Evolutionary conservation across 1,140 invertebrate species (phyloP), one percentile per base, ranked within the genome.

Genomic region (Steinernema khuongi): DNA sequence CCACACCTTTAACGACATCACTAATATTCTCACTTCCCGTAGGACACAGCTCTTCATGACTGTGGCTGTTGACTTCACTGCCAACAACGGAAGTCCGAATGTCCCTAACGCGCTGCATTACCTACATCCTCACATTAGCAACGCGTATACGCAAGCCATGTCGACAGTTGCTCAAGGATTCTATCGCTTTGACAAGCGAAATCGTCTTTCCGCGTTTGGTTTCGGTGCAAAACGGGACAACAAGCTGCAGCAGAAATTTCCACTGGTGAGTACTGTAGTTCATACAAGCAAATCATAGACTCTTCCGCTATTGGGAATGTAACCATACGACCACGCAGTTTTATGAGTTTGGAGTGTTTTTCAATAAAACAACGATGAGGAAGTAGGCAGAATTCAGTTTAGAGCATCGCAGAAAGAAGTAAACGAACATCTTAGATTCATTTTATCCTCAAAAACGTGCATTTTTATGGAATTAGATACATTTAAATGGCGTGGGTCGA

Each of bases 81-180:
- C 80, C 1, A 81, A 80, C 31, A 80, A 80, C 72, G 79, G 79
- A 26, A 78, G 80, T 7, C 79, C 73, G n/a, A 77, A 79, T 44
- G 74, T 60, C 14, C 74, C 74, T 11, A 69, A 78, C 67, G 79
- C 79, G 22, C 71, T 80, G 17, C 80, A 80, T 73, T 80, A 68
- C 66, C 70, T 80, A 22, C 80, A 80, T 36, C 79, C 79, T n/a
- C 78, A 81, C 60, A 28, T 31, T 29, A 30, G 44, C 14, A 80
- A 77, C 36, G 28, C 60, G 7, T 80, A 80, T 31, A 44, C 26
- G 22, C 14, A 74, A n/a, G 79, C 76, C n/a, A 43, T 80, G 33
- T 30, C 26, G 22, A 36, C 36, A 1, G 43, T 80, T 70, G 43
- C 77, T 1, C 60, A n/a, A 36, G 26, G n/a, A 19, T 18, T 31